These are phyloP conservation scores for Drosophila tani DNA, from an alignment of 1,140 invertebrate species.

Conservation along the genomic window DNA sequence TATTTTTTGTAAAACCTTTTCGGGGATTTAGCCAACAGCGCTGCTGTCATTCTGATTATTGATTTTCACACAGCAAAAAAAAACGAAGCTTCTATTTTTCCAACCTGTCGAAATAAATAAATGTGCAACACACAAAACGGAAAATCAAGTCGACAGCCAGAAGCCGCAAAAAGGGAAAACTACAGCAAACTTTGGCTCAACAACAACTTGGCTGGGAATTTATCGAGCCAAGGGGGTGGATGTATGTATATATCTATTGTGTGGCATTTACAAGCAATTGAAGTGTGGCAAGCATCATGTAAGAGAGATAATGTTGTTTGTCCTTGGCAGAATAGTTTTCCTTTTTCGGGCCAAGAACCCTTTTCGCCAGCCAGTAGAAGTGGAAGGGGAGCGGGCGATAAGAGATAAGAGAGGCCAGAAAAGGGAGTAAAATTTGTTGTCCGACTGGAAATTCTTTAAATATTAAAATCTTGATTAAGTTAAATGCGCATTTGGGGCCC, in stretches of 20 bases:
- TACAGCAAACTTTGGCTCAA: constrained; percentile 55
- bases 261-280: constrained; percentile 75
- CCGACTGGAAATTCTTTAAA: constrained; percentile 69
- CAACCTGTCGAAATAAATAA: constrained; percentile 76
- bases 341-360: constrained; percentile 43
- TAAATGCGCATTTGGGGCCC: constrained; percentile 77
- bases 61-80: constrained; percentile 55
- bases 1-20: constrained; percentile 48
- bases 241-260: constrained; percentile 56
- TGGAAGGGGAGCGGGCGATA: constrained; percentile 15
- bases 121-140: constrained; percentile 70
- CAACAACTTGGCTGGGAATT: constrained; percentile 40
- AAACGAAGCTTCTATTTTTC: constrained; percentile 22
- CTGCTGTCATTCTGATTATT: constrained; percentile 62
- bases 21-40: constrained; percentile 42
- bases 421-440: constrained; percentile 51
- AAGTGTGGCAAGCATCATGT: constrained; percentile 69
- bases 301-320: constrained; percentile 74
- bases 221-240: constrained; percentile 38
- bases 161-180: constrained; percentile 57
- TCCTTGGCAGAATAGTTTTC: constrained; percentile 57
- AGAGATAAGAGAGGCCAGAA: constrained; percentile 25
- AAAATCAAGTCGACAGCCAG: constrained; percentile 68
- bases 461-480: constrained; percentile 84
- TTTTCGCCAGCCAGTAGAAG: constrained; percentile 30